Evolutionary conservation across 2,797 vertebrate genomes (phyloP).

Genomic region (Spea hammondii): DNA sequence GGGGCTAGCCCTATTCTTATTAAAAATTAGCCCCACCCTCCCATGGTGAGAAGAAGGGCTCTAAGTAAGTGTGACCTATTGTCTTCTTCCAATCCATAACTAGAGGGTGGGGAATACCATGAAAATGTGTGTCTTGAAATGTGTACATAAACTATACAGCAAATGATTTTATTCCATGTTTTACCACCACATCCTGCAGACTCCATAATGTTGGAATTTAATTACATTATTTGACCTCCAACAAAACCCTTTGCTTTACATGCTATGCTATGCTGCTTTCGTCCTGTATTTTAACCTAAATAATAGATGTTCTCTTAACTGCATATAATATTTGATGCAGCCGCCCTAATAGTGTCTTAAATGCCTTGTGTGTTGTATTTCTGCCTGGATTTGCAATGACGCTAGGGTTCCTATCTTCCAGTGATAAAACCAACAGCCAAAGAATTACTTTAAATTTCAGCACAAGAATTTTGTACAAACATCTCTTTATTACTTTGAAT

Average conservation of each 20-base stretch:
- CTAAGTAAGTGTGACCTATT: too few relatives aligned
- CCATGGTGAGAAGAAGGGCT: too few relatives aligned
- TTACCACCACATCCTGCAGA: too few relatives aligned
- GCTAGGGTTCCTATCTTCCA: background rate
- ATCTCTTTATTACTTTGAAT: background rate
- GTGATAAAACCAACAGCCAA: background rate
- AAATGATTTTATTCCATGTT: too few relatives aligned
- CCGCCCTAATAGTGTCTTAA: conserved; percentile 19
- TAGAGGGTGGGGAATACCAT: too few relatives aligned
- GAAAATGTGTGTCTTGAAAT: too few relatives aligned
- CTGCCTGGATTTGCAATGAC: background rate
- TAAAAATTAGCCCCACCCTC: too few relatives aligned
- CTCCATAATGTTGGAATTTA: too few relatives aligned
- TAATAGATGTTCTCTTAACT: conserved; percentile 35
- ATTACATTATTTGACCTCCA: background rate
- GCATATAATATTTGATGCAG: conserved; percentile 38
- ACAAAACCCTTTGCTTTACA: conserved; percentile 13
- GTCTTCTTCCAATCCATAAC: too few relatives aligned
- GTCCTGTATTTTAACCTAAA: conserved; percentile 26
- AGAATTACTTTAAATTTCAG: background rate
- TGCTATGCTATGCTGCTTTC: conserved; percentile 13
- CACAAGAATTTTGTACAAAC: background rate
- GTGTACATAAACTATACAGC: too few relatives aligned
- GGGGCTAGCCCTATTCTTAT: too few relatives aligned
- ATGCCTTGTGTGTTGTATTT: too few relatives aligned